phyloP scores from a whole-genome alignment of 2,888 invertebrate species.

The Anthrax anthrax region DNA sequence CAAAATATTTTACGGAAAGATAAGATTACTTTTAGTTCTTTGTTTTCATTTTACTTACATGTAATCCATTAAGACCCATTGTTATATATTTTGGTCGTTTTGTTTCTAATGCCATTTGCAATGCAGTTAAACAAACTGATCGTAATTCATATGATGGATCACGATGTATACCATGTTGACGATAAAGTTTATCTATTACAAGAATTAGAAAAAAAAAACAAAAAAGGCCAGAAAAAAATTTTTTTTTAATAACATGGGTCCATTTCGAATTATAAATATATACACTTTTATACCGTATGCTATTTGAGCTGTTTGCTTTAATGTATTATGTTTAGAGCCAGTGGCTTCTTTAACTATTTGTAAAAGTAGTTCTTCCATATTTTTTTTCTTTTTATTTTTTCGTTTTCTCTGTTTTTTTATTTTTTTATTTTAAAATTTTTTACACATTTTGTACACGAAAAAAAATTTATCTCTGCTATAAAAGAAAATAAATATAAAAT shows the following conservation, averaged over 20 bases:
- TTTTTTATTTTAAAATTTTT: too few species aligned
- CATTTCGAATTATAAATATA: too few species aligned
- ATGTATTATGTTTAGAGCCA: slow-evolving; percentile 52
- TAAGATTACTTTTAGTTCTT: not conserved
- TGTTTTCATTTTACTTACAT: slow-evolving; percentile 45
- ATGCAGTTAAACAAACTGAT: slow-evolving; percentile 67
- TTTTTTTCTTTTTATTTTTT: slow-evolving; percentile 1
- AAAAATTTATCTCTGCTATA: too few species aligned
- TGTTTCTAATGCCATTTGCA: slow-evolving; percentile 78
- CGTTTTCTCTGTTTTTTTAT: too few species aligned
- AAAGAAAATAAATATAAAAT: too few species aligned
- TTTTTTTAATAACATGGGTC: not conserved
- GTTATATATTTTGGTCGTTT: slow-evolving; percentile 72
- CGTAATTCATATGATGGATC: slow-evolving; percentile 73
- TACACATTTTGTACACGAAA: too few species aligned
- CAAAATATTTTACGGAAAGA: too few species aligned
- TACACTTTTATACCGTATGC: slow-evolving; percentile 72
- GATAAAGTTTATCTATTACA: slow-evolving; percentile 63
- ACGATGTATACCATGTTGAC: slow-evolving; percentile 61
- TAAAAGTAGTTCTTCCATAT: slow-evolving; percentile 76
- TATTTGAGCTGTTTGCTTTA: slow-evolving; percentile 74
- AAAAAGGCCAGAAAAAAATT: not conserved
- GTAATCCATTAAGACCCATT: slow-evolving; percentile 73
- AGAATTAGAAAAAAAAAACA: slow-evolving; percentile 3
- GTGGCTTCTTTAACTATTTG: slow-evolving; percentile 74